phyloP scores from a whole-genome alignment of 2,113 vertebrate genomes.

The Pseudois nayaur region DNA sequence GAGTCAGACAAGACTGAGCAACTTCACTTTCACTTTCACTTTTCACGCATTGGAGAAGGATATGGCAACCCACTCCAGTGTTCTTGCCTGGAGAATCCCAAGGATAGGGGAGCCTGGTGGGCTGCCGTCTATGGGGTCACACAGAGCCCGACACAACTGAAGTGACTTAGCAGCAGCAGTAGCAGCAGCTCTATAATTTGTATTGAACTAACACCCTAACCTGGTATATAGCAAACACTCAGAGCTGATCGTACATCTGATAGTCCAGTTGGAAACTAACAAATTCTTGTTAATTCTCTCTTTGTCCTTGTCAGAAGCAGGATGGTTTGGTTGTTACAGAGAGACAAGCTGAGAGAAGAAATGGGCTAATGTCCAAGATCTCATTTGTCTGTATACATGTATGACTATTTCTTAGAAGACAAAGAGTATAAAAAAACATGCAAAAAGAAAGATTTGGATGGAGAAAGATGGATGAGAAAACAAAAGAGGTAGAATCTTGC shows the following conservation, averaged over 20 bases:
- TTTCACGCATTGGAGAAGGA: no score
- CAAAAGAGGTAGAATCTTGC: not conserved
- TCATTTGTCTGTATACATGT: not conserved
- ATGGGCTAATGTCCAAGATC: not conserved
- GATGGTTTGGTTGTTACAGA: not conserved
- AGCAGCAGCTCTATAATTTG: not conserved
- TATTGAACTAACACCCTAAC: not conserved
- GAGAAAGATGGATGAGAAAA: not conserved
- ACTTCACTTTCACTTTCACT: no score
- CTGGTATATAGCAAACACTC: not conserved
- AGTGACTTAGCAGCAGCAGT: no score
- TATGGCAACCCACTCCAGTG: no score
- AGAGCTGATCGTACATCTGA: not conserved
- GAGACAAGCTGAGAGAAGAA: not conserved
- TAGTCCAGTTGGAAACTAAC: not conserved
- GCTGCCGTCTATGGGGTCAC: no score
- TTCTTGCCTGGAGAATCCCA: no score
- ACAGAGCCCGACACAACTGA: accelerated
- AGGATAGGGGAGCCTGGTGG: no score
- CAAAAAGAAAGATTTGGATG: not conserved
- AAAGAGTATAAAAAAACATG: not conserved
- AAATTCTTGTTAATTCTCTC: not conserved
- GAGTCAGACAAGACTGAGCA: no score
- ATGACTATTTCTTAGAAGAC: not conserved
- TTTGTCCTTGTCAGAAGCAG: not conserved